phyloP scores from a whole-genome alignment of 2,113 vertebrate genomes.

The Embiotoca jacksoni region DNA sequence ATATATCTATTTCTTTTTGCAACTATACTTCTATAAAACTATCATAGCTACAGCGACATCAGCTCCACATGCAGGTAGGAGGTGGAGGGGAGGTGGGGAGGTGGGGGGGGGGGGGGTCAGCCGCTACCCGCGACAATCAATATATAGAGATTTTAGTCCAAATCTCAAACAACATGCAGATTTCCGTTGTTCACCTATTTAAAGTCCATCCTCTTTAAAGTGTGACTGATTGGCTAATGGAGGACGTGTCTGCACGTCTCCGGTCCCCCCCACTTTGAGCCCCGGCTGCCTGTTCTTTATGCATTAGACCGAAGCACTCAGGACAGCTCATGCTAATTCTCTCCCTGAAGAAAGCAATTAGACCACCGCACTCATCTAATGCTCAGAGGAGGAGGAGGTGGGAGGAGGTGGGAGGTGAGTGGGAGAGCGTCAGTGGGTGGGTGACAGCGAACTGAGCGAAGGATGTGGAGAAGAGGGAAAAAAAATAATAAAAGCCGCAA shows the following conservation, averaged over 20 bases:
- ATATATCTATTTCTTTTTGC: too few relatives aligned
- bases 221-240: conserved; percentile 65
- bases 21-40: too few relatives aligned
- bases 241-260: conserved; percentile 43
- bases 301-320: conserved; percentile 77
- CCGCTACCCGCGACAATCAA: too few relatives aligned
- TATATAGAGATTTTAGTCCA: too few relatives aligned
- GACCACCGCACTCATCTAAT: conserved; percentile 73
- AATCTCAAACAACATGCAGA: background rate
- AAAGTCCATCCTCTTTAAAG: conserved; percentile 35
- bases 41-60: too few relatives aligned
- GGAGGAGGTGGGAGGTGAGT: conserved; percentile 13
- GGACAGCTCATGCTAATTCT: conserved; percentile 82
- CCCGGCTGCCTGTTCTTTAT: conserved; percentile 70
- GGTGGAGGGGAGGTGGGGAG: too few relatives aligned
- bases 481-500: conserved; percentile 34
- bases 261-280: conserved; percentile 52
- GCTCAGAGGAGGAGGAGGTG: conserved; percentile 57
- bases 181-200: background rate
- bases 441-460: conserved; percentile 17
- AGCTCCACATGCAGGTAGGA: too few relatives aligned
- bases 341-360: conserved; percentile 85
- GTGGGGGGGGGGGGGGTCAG: too few relatives aligned
- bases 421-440: conserved; percentile 42
- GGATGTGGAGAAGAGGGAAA: conserved; percentile 17